phyloP scores from a whole-genome alignment of 2,113 vertebrate genomes.

The Grallaria varia region DNA sequence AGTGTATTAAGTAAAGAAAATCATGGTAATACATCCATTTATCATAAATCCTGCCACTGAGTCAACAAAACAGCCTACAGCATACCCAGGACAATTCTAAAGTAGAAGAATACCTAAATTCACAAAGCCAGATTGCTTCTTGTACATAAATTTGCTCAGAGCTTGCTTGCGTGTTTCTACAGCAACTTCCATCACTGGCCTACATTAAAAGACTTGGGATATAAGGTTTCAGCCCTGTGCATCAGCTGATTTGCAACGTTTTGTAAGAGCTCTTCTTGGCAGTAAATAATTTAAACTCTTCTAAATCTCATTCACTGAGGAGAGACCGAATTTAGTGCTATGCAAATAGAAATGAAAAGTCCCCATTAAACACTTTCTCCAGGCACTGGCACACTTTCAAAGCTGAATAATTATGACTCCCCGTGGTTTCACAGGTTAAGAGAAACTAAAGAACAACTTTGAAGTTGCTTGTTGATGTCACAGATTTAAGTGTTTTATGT shows the following conservation, averaged over 20 bases:
- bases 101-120: neutral
- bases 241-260: neutral
- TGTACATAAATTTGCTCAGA: neutral
- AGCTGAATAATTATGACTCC: slow-evolving; percentile 41
- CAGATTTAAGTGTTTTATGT: slow-evolving; percentile 32
- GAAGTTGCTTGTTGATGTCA: slow-evolving; percentile 40
- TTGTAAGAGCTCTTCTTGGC: neutral
- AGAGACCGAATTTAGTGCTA: neutral
- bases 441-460: slow-evolving; percentile 43
- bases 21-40: neutral
- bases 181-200: neutral
- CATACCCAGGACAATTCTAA: neutral
- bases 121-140: neutral
- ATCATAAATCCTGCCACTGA: neutral
- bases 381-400: slow-evolving; percentile 29
- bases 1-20: neutral
- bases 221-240: neutral
- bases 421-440: slow-evolving; percentile 10
- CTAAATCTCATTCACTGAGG: neutral
- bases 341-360: slow-evolving; percentile 13
- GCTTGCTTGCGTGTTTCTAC: neutral
- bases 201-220: neutral
- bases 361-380: slow-evolving; percentile 35
- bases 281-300: neutral
- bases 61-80: neutral